A percentile compares a stretch with the other conserved stretches of the same genome.
These are phyloP conservation scores for Hermaeophaga mercurialis DNA, from an alignment of 2,888 invertebrate genomes.

Conservation along the genomic window DNA sequence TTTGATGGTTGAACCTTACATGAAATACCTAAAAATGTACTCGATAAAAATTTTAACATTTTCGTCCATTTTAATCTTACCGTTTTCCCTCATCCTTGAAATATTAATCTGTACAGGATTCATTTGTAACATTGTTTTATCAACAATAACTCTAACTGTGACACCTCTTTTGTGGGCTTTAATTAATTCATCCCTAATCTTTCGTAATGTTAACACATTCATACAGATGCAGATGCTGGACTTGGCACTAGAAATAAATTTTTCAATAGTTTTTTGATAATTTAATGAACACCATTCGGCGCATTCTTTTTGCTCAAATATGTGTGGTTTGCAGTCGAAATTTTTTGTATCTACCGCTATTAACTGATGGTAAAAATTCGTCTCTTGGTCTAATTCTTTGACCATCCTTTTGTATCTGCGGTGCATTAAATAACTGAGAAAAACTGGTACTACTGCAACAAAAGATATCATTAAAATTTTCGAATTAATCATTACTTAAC, in stretches of 20 bases:
- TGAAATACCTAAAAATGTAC: conserved; percentile 59
- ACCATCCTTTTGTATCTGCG: conserved; percentile 34
- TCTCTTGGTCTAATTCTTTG: conserved; percentile 26
- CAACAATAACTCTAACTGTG: conserved; percentile 69
- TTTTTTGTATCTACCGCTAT: conserved; percentile 45
- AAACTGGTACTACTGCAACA: conserved; percentile 35
- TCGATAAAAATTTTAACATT: no score
- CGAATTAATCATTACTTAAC: conserved; percentile 17
- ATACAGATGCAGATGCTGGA: conserved; percentile 71
- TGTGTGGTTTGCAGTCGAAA: conserved; percentile 44
- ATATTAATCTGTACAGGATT: conserved; percentile 55
- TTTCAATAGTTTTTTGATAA: conserved; percentile 40
- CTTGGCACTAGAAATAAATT: conserved; percentile 54
- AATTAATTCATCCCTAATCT: conserved; percentile 63
- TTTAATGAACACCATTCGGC: conserved; percentile 43
- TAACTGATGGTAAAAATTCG: conserved; percentile 42
- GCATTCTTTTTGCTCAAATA: conserved; percentile 44
- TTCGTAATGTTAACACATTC: conserved; percentile 67
- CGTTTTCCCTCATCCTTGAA: conserved; percentile 43
- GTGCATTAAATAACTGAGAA: conserved; percentile 37
- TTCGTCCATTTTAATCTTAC: no score
- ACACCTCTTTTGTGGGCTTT: conserved; percentile 63
- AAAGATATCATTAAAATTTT: conserved; percentile 23
- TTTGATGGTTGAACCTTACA: conserved; percentile 54
- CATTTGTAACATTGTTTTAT: conserved; percentile 61